These are phyloP conservation scores for Nemurella pictetii DNA, from an alignment of 2,888 invertebrate species.

Conservation along the genomic window DNA sequence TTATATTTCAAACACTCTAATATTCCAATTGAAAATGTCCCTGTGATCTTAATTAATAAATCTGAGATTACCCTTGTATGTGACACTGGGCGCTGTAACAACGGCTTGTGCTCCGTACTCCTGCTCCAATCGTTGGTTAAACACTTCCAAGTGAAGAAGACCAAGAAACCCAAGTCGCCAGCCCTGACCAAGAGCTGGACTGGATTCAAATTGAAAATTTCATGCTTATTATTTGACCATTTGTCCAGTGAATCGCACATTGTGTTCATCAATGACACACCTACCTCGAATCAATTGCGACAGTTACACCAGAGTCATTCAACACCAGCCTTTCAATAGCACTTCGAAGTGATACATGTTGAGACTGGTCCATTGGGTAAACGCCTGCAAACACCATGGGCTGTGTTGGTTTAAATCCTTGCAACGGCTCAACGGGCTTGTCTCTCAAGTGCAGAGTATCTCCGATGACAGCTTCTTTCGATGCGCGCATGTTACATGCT, in stretches of 20 bases:
- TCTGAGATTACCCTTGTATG: conserved; percentile 65
- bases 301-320: conserved; percentile 91
- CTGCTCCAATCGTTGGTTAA: conserved; percentile 81
- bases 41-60: background rate
- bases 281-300: conserved; percentile 79
- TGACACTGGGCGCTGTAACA: conserved; percentile 83
- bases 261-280: background rate
- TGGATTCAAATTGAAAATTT: conserved; percentile 48
- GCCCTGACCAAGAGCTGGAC: conserved; percentile 85
- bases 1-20: background rate
- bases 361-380: conserved; percentile 89
- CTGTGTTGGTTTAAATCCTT: conserved; percentile 65
- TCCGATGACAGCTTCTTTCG: conserved; percentile 73
- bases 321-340: conserved; percentile 91
- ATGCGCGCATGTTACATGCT: conserved; percentile 75
- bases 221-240: conserved; percentile 16
- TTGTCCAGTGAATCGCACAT: background rate
- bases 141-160: conserved; percentile 84
- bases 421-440: conserved; percentile 60
- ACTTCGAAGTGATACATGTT: conserved; percentile 70
- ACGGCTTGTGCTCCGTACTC: conserved; percentile 82
- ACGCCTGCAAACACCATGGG: conserved; percentile 88
- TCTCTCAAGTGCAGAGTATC: conserved; percentile 70
- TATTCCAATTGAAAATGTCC: background rate
- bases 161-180: conserved; percentile 89